Evolutionary conservation across 2,113 vertebrate species (phyloP).

Genomic region (Chitala chitala): DNA sequence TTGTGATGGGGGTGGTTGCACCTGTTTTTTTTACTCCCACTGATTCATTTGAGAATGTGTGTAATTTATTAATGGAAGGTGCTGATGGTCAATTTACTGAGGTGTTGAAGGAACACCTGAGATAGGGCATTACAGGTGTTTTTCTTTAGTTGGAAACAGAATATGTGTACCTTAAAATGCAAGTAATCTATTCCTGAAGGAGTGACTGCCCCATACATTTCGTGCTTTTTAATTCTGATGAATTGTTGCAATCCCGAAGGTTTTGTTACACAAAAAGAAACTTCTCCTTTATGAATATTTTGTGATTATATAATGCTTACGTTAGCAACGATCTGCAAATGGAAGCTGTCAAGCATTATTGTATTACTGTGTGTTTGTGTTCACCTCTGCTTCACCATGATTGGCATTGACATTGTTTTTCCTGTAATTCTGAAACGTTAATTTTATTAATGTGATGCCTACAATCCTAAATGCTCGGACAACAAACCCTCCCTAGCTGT

Average conservation of each 20-base stretch:
- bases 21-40: not conserved
- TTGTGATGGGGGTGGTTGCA: too few species aligned
- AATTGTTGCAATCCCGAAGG: not conserved
- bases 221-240: not conserved
- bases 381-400: not conserved
- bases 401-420: not conserved
- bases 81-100: not conserved
- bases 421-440: not conserved
- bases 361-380: not conserved
- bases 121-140: not conserved
- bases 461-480: too few species aligned
- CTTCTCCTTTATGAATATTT: too few species aligned
- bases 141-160: too few species aligned
- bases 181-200: not conserved
- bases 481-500: too few species aligned
- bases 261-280: too few species aligned
- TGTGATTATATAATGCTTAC: not conserved
- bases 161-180: not conserved
- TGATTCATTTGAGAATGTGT: too few species aligned
- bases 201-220: not conserved
- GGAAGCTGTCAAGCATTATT: not conserved
- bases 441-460: too few species aligned
- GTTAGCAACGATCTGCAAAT: not conserved
- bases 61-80: not conserved
- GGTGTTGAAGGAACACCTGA: not conserved